Evolutionary conservation across 2,113 vertebrate genomes (phyloP), one percentile per base, ranked within the genome.

Genomic region (Bostrychus sinensis): DNA sequence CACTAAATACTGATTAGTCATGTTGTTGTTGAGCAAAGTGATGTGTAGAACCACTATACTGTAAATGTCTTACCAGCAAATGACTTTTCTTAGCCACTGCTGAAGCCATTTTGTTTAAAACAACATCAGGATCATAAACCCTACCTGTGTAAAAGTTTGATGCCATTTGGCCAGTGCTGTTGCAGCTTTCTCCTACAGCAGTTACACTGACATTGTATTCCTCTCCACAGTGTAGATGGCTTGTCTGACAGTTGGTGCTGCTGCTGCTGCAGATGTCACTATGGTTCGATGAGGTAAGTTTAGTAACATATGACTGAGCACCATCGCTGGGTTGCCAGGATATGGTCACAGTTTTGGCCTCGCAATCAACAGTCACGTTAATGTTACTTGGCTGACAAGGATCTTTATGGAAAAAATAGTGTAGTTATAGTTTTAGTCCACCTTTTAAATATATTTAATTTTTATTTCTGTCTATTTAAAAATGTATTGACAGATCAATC

Each of bases 111-210:
- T n/a, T n/a, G n/a, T n/a, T n/a, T n/a, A n/a, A n/a, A n/a, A n/a
- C n/a, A n/a, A n/a, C n/a, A n/a, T n/a, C n/a, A n/a, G n/a, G n/a
- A n/a, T n/a, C n/a, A n/a, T n/a, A n/a, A n/a, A n/a, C n/a, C n/a
- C n/a, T 69, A 91, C 90, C 88, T 75, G 89, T 85, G 23, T 53
- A 63, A 46, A 91, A 67, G 34, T 71, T 53, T 70, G 65, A 72
- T 11, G 59, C 25, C 82, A 88, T 82, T 14, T 75, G 63, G 60
- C 71, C 75, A 1, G 75, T 80, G 66, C 12, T 80, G 79, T 86
- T 87, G 57, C 89, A 90, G 2, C 32, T 67, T 3, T 71, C 28
- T 70, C 84, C 88, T 7, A 77, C 1, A 34, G 83, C 77, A 3
- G 10, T 72, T 13, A 91, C 83, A 1, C 73, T 65, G 48, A 90